Base-by-base conservation (phyloP, 2,113 vertebrate species). In the Hydrolagus affinis region DNA sequence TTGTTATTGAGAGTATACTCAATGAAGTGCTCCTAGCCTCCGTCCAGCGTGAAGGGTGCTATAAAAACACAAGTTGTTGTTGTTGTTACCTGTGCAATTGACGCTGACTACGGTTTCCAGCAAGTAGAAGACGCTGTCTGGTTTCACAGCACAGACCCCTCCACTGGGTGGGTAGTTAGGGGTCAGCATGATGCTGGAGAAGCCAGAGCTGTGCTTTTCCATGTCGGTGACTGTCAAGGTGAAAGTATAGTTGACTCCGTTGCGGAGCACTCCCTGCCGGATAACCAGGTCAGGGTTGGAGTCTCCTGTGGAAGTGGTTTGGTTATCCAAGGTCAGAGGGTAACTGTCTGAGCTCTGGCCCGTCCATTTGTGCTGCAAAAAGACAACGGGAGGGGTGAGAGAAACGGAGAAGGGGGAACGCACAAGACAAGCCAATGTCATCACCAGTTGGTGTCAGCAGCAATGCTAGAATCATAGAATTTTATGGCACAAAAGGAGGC, bases 351-450 rank as follows among this genome's bases (percentile, higher is more conserved):
- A 88, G 70, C 89, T 88, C 60, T 88, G 85, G 72, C 89, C 92
- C 0, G 70, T 92, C 94, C 94, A 95, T 28, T 87, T 86, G 87
- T 92, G 93, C 94, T 95, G 89, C 85, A 28, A 68, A 83, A 23
- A 85, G 60, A 85, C 32, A 85, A 87, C 11, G 57, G 19, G 28
- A n/a, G n/a, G 60, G 23, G 57, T 1, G 14, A 12, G 21, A 59
- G n/a, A 57, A 76, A 76, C 21, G 19, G 19, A 60, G 8, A 60
- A n/a, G 11, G 12, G 14, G 25, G 8, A 11, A 12, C 3, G 23
- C 23, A n/a, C 11, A 21, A 21, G 15, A 3, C 11, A n/a, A 77
- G n/a, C n/a, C 59, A 44, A 44, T 44, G 44, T 44, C 44, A 44
- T 44, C 44, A 3, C 44, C 44, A 6, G 44, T 44, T 44, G 44